phyloP scores from a whole-genome alignment of 2,113 vertebrate species.

The Triplophysa dalaica region DNA sequence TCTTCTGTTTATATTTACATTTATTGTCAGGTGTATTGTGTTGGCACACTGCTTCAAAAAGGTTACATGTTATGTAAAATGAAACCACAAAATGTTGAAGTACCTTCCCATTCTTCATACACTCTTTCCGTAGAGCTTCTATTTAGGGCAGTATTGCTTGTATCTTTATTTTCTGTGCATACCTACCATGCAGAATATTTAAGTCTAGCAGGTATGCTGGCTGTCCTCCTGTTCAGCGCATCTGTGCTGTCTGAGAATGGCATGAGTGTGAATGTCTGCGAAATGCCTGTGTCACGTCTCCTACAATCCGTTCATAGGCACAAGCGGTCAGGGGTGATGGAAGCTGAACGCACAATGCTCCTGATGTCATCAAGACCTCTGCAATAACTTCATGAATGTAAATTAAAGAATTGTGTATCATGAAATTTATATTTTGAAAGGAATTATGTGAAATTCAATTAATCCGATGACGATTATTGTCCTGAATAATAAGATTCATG shows the following conservation, averaged over 20 bases:
- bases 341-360: background rate
- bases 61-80: slow-evolving; percentile 3
- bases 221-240: slow-evolving; percentile 32
- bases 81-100: background rate
- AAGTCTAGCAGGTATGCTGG: background rate
- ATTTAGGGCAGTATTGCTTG: background rate
- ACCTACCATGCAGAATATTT: slow-evolving; percentile 35
- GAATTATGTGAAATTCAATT: too few relatives aligned
- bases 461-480: too few relatives aligned
- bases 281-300: background rate
- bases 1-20: background rate
- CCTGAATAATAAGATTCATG: background rate
- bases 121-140: background rate
- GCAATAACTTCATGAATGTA: too few relatives aligned
- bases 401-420: too few relatives aligned
- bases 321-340: background rate
- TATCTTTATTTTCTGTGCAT: background rate
- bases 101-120: slow-evolving; percentile 11
- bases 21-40: background rate
- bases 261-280: slow-evolving; percentile 12
- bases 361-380: background rate
- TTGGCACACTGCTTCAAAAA: slow-evolving; percentile 1
- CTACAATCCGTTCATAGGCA: background rate
- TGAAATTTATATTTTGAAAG: too few relatives aligned
- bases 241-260: slow-evolving; percentile 12